phyloP scores from a whole-genome alignment of 2,888 invertebrate species.

The Gnatocerus cornutus region DNA sequence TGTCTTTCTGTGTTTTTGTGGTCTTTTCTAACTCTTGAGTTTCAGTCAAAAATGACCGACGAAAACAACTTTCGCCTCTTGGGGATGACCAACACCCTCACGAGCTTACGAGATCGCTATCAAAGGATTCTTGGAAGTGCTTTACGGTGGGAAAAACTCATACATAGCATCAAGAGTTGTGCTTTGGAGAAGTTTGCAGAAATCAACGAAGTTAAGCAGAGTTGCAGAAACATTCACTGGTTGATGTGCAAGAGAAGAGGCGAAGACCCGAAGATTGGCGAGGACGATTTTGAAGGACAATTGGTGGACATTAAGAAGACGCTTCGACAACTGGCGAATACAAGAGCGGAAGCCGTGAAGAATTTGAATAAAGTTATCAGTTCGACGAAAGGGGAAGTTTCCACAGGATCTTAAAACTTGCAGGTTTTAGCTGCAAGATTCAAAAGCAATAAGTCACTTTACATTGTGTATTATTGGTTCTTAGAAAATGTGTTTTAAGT shows the following conservation, averaged over 20 bases:
- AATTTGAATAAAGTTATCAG: constrained; percentile 13
- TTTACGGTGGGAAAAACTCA: constrained; percentile 76
- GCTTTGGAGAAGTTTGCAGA: constrained; percentile 74
- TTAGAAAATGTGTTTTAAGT: no score
- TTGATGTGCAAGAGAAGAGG: constrained; percentile 76
- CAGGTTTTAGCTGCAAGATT: background rate
- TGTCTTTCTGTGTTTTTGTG: background rate
- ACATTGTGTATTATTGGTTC: no score
- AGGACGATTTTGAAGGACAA: constrained; percentile 75
- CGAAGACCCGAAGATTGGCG: constrained; percentile 63
- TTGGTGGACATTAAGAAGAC: constrained; percentile 76
- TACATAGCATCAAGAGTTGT: constrained; percentile 75
- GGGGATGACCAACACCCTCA: constrained; percentile 76
- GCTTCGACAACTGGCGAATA: constrained; percentile 68
- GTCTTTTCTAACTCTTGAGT: background rate
- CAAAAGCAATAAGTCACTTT: no score
- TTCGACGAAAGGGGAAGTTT: constrained; percentile 28
- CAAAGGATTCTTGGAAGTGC: constrained; percentile 74
- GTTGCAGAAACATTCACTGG: constrained; percentile 76
- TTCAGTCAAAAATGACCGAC: constrained; percentile 72
- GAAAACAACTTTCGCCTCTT: constrained; percentile 76
- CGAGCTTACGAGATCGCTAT: constrained; percentile 75
- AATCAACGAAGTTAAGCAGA: constrained; percentile 73
- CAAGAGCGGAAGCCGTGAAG: background rate
- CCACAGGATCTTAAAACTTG: constrained; percentile 10